Evolutionary conservation across 2,888 invertebrate genomes (phyloP), one percentile per base, ranked within the genome.

Genomic region (Eupithecia abbreviata): DNA sequence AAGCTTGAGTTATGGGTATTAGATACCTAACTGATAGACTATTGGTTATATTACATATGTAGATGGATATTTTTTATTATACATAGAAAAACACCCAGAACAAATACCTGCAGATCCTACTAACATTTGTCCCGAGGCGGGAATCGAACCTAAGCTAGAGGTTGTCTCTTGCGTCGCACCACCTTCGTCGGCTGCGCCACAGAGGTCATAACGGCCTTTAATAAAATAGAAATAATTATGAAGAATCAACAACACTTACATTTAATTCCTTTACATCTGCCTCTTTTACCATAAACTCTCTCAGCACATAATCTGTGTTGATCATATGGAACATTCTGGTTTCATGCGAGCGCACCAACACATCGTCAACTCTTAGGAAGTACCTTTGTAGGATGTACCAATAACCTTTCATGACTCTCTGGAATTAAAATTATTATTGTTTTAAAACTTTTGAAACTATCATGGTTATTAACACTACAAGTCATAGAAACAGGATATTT

Each of bases 381-480:
- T 98, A 98, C 83, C 99, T 96, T 77, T 98, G 92, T 9, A 99
- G 95, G 71, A 99, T 96, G 90, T 98, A 99, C 95, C 98, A 99
- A 81, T 98, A 97, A 65, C 97, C 96, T 0, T 98, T 98, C 99
- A 99, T 99, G 2, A 99, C 99, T 87, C 99, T 97, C 98, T 99
- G 95, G 74, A 81, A 81, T 5, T 68, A 77, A 62, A 72, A 51
- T 73, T 73, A 71, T 42, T n/a, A 6, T 30, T 41, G 3, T 30
- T 12, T 15, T 30, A 58, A n/a, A 47, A 10, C 2, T 47, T 9
- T 7, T 47, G 7, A 9, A 6, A 47, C 9, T 10, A 43, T 43
- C 2, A 43, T 43, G 5, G 43, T 43, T 7, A 43, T 30, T 30
- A 30, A 30, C 30, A 30, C 30, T 30, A 30, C 30, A 30, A 30